Conservation (phyloP, 2,113 vertebrate species). For the Eonycteris spelaea region DNA sequence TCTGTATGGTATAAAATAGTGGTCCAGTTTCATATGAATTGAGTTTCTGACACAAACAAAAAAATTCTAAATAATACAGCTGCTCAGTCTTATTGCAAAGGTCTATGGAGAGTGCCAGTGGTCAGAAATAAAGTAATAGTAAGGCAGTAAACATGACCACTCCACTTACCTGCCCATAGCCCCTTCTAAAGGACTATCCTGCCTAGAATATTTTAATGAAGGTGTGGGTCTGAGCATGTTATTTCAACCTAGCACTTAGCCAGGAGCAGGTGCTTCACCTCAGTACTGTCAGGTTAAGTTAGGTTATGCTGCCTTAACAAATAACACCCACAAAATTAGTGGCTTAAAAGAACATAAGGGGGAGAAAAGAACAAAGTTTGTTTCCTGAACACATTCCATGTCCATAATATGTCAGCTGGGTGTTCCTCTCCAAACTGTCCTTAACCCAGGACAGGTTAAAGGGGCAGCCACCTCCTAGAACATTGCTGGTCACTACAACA, state of each 20-base stretch:
- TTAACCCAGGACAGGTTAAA: background rate
- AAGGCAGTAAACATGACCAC: background rate
- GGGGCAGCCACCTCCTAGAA: background rate
- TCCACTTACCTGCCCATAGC: background rate
- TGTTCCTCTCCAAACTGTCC: background rate
- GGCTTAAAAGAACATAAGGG: background rate
- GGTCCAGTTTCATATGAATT: background rate
- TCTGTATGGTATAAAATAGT: background rate
- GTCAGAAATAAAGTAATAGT: background rate
- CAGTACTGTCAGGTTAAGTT: background rate
- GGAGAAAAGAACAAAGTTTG: background rate
- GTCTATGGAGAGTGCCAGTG: background rate
- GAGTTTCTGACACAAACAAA: background rate
- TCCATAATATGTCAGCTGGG: background rate
- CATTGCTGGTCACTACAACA: background rate
- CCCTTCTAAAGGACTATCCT: background rate
- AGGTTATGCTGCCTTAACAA: slow-evolving; percentile 9
- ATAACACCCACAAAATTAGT: background rate
- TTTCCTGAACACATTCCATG: background rate
- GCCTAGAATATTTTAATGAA: background rate
- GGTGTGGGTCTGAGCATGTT: background rate
- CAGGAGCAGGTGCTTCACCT: background rate
- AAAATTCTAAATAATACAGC: background rate
- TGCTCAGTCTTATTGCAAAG: background rate
- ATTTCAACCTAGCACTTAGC: background rate